Conservation (phyloP, 2,113 vertebrate genomes). For the Lophotis ruficrista region DNA sequence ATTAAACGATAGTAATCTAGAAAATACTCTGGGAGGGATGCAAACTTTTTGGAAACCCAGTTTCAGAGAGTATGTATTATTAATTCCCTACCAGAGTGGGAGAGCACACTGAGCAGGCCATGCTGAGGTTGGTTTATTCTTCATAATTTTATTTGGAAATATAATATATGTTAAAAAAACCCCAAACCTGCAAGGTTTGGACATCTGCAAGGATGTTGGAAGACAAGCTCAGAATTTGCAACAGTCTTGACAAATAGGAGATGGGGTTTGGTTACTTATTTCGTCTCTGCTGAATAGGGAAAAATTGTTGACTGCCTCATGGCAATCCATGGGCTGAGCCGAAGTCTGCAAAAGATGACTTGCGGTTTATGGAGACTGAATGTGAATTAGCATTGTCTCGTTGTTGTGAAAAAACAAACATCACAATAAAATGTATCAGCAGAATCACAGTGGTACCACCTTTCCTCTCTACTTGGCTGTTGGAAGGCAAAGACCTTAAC, state of each 20-base stretch:
- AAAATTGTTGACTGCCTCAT: not conserved
- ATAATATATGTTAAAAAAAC: not conserved
- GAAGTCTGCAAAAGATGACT: not conserved
- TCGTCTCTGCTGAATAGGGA: not conserved
- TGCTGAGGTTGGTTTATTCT: not conserved
- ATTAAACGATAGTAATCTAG: not conserved
- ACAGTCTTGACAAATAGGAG: not conserved
- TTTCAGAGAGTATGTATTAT: not conserved
- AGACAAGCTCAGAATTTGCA: not conserved
- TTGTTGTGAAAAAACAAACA: not conserved
- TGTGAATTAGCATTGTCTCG: not conserved
- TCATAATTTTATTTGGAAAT: not conserved
- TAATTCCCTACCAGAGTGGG: not conserved
- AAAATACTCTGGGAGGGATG: not conserved
- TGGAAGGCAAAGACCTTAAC: not conserved
- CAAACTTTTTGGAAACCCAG: not conserved
- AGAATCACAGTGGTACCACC: not conserved
- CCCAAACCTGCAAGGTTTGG: too few relatives aligned
- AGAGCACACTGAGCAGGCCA: not conserved
- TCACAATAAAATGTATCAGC: not conserved
- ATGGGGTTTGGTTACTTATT: not conserved
- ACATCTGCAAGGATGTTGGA: not conserved
- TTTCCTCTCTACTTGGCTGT: not conserved
- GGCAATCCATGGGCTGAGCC: not conserved
- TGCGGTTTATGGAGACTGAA: not conserved